Evolutionary conservation across 1,140 invertebrate species (phyloP).

Genomic region (Drosophila takahashii): DNA sequence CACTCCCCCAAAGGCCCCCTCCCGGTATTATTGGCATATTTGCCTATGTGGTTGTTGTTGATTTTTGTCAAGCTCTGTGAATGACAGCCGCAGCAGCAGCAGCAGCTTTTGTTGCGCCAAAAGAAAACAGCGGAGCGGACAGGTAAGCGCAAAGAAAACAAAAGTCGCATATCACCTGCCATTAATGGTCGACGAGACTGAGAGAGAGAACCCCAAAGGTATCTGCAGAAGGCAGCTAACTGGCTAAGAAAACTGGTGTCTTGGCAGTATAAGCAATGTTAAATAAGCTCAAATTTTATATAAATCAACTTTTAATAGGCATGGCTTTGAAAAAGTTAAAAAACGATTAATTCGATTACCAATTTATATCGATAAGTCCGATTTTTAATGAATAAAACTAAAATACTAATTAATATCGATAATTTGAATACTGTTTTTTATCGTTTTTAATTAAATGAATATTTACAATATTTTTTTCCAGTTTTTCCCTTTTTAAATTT

Average conservation of each 20-base stretch:
- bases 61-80: slow-evolving; percentile 40
- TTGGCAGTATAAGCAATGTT: not conserved
- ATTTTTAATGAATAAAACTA: no score
- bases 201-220: slow-evolving; percentile 15
- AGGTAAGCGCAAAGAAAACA: slow-evolving; percentile 23
- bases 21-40: slow-evolving; percentile 33
- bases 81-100: slow-evolving; percentile 24
- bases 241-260: not conserved
- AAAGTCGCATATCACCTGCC: slow-evolving; percentile 40
- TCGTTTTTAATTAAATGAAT: no score
- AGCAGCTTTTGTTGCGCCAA: slow-evolving; percentile 38
- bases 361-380: not conserved
- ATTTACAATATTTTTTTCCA: no score
- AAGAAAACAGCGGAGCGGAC: slow-evolving; percentile 12
- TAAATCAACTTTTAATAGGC: not conserved
- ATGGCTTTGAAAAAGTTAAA: not conserved
- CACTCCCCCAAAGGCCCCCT: no score
- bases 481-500: no score
- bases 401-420: no score
- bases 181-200: slow-evolving; percentile 11
- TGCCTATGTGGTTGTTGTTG: slow-evolving; percentile 22
- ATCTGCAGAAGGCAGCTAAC: slow-evolving; percentile 1
- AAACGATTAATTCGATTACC: not conserved
- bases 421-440: no score
- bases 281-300: not conserved